Conservation (phyloP, 2,797 vertebrate species). For the Orestias chungarensis region DNA sequence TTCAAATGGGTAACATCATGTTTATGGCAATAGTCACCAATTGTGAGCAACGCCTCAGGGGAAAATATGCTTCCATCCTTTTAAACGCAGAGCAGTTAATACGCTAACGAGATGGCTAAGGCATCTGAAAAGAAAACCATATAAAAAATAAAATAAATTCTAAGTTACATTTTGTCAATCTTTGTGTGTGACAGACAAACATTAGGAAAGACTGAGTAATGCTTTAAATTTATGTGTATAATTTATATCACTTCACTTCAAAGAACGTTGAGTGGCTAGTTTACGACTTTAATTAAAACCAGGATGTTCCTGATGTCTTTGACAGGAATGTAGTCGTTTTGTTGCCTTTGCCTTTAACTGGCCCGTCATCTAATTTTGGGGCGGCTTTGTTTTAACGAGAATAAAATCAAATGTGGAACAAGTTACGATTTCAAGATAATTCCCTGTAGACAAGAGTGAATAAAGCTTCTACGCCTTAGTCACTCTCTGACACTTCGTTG, state of each 20-base stretch:
- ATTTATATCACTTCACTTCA: background rate
- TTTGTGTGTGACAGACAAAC: background rate
- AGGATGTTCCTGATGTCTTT: background rate
- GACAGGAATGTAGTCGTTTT: background rate
- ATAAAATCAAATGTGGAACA: background rate
- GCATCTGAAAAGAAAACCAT: slow-evolving; percentile 25
- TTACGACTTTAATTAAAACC: background rate
- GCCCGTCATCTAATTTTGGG: background rate
- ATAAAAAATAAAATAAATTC: slow-evolving; percentile 52
- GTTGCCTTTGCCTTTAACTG: background rate
- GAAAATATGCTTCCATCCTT: slow-evolving; percentile 56
- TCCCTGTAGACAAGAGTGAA: background rate
- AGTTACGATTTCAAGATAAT: background rate
- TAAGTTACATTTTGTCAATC: slow-evolving; percentile 40
- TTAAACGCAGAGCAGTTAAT: slow-evolving; percentile 52
- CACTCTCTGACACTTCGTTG: background rate
- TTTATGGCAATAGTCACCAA: slow-evolving; percentile 14
- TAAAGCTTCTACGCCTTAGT: background rate
- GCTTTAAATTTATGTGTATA: background rate
- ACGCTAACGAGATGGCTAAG: slow-evolving; percentile 44
- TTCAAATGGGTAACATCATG: background rate
- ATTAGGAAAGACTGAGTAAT: slow-evolving; percentile 27
- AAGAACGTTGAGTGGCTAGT: background rate
- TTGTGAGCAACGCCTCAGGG: slow-evolving; percentile 29
- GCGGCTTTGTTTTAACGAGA: background rate